These are phyloP conservation scores for Limnephilus rhombicus DNA, from an alignment of 2,888 invertebrate genomes.

Conservation along the genomic window DNA sequence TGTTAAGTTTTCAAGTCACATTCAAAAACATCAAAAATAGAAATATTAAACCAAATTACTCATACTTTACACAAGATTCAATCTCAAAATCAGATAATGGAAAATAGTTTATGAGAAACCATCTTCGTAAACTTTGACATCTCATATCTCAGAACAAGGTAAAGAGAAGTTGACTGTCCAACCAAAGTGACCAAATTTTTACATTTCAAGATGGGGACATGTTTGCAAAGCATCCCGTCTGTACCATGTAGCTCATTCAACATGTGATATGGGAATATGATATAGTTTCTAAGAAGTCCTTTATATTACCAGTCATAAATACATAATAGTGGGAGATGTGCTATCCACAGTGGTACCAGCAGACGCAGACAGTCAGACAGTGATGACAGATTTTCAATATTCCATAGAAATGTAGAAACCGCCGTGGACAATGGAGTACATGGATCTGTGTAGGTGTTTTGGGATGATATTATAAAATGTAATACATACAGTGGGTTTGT, in stretches of 20 bases:
- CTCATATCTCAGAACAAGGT: too few relatives aligned
- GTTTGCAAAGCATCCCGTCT: neutral
- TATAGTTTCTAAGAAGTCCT: neutral
- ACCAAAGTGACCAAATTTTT: neutral
- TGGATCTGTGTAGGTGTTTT: neutral
- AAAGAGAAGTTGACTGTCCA: too few relatives aligned
- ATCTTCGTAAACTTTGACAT: too few relatives aligned
- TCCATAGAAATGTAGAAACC: neutral
- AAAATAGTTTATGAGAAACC: too few relatives aligned
- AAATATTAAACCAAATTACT: too few relatives aligned
- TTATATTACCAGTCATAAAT: neutral
- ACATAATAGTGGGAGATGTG: neutral
- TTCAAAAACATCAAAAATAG: too few relatives aligned
- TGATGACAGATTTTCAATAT: conserved; percentile 32
- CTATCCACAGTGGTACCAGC: neutral
- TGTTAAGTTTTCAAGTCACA: too few relatives aligned
- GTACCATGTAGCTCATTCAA: neutral
- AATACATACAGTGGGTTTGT: too few relatives aligned
- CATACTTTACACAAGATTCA: too few relatives aligned
- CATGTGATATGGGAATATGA: neutral
- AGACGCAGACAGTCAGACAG: neutral
- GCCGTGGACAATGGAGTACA: neutral
- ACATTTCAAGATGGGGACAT: neutral
- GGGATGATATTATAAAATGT: too few relatives aligned
- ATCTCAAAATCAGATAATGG: too few relatives aligned